Evolutionary conservation across 2,113 vertebrate genomes (phyloP), one percentile per base, ranked within the genome.

Genomic region (Sminthopsis crassicaudata): DNA sequence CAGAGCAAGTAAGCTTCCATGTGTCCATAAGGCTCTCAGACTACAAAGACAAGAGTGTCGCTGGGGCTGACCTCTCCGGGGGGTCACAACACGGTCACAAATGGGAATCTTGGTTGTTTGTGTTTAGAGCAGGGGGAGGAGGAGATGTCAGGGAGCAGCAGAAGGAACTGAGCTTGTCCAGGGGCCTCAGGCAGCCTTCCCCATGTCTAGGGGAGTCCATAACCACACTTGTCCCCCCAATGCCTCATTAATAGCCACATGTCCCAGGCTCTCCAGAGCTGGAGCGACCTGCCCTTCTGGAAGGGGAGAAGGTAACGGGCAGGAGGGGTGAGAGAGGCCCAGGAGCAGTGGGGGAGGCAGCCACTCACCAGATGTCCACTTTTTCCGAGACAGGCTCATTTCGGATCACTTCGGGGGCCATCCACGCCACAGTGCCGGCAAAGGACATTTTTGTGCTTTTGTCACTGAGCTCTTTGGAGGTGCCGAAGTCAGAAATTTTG

Each of bases 391-490:
- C 99, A 0, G 99, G 99, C 96, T 99, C 99, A 12, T 99, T 99
- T 97, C 99, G 99, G 93, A 99, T 99, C 94, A 99, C 99, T 97
- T 99, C 99, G 0, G 99, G 99, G 0, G 99, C 99, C 99, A 99
- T 99, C 99, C 99, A 99, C 0, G 99, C 99, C 91, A 99, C 99
- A 0, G 99, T 99, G 25, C 99, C 99, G 2, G 99, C 99, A 95
- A 99, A 99, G 36, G 99, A 99, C 99, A 99, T 99, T 97, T 99
- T 99, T 88, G 99, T 99, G 96, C 99, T 99, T 98, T 99, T 99
- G 96, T 99, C 99, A 3, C 99, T 99, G 95, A 99, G 99, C 97
- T 99, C 99, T 98, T 99, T 99, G 96, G 99, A 99, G 0, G 99
- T 99, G 90, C 99, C 99, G 97, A 99, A 99, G 98, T 99, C 99